Evolutionary conservation across 2,797 vertebrate species (phyloP).

Genomic region (Epinephelus coioides): DNA sequence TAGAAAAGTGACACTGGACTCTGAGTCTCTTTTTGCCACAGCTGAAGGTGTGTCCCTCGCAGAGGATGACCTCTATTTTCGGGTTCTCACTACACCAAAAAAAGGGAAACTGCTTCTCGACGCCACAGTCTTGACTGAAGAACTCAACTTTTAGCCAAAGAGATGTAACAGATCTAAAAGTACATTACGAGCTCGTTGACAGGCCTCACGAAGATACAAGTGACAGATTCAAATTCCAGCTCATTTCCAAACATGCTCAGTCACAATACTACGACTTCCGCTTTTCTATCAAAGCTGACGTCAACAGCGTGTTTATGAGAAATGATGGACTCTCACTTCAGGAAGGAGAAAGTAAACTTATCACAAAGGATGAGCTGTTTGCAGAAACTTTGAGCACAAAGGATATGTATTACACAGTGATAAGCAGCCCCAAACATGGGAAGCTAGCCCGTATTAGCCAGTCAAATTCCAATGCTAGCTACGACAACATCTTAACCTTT

Average conservation of each 20-base stretch:
- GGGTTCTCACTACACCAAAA: conserved; percentile 87
- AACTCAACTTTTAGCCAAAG: conserved; percentile 91
- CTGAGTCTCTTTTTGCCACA: conserved; percentile 84
- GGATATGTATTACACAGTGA: conserved; percentile 88
- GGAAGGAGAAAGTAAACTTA: conserved; percentile 92
- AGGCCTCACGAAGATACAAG: conserved; percentile 82
- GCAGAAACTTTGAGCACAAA: conserved; percentile 87
- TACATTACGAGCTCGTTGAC: conserved; percentile 88
- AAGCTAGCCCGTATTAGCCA: conserved; percentile 87
- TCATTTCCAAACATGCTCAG: conserved; percentile 89
- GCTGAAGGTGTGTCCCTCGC: conserved; percentile 79
- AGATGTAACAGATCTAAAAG: conserved; percentile 84
- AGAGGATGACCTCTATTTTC: conserved; percentile 88
- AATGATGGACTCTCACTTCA: conserved; percentile 89
- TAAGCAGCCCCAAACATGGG: conserved; percentile 87
- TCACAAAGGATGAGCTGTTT: conserved; percentile 89
- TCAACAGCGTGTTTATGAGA: conserved; percentile 86
- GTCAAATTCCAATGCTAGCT: conserved; percentile 85
- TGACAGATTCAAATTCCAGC: conserved; percentile 90
- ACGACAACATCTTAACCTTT: conserved; percentile 86
- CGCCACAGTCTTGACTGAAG: conserved; percentile 81
- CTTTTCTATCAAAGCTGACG: conserved; percentile 89
- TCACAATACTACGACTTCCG: conserved; percentile 88
- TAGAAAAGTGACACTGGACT: conserved; percentile 85
- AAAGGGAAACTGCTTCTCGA: conserved; percentile 89